A percentile compares a stretch with the other conserved stretches of the same genome.
Conservation (phyloP, 2,113 vertebrate genomes). For the Aphelocoma coerulescens region DNA sequence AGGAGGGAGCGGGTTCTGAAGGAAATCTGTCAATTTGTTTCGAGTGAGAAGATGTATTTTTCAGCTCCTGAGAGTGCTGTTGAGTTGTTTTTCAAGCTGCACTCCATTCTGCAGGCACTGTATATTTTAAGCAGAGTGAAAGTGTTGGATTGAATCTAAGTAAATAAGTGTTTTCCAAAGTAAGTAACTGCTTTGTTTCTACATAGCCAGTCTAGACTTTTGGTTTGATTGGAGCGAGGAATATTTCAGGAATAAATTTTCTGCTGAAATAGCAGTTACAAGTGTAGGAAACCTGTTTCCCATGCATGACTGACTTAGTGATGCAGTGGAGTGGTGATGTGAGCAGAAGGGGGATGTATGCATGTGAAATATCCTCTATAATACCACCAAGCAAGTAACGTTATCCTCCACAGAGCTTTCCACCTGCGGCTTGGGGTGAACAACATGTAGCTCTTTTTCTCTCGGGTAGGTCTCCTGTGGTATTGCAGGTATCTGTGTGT, state of each 20-base stretch:
- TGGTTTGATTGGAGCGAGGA: background rate
- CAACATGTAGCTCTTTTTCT: background rate
- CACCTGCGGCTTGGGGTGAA: background rate
- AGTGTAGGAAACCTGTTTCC: slow-evolving; percentile 43
- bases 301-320: slow-evolving; percentile 37
- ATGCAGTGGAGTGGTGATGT: slow-evolving; percentile 13
- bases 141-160: slow-evolving; percentile 7
- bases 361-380: slow-evolving; percentile 16
- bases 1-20: slow-evolving; percentile 41
- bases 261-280: slow-evolving; percentile 49
- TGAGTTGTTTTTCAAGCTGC: slow-evolving; percentile 54
- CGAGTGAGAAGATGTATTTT: slow-evolving; percentile 35
- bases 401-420: slow-evolving; percentile 15
- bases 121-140: slow-evolving; percentile 43
- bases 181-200: slow-evolving; percentile 6
- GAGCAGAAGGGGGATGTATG: slow-evolving; percentile 36
- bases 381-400: background rate
- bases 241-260: slow-evolving; percentile 25
- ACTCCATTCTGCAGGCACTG: slow-evolving; percentile 34
- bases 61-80: slow-evolving; percentile 52
- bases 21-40: slow-evolving; percentile 61
- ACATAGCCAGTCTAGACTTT: background rate
- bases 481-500: background rate
- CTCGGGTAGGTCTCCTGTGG: background rate
- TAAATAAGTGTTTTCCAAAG: slow-evolving; percentile 43